phyloP scores from a whole-genome alignment of 1,140 invertebrate genomes.

The Drosophila miranda region DNA sequence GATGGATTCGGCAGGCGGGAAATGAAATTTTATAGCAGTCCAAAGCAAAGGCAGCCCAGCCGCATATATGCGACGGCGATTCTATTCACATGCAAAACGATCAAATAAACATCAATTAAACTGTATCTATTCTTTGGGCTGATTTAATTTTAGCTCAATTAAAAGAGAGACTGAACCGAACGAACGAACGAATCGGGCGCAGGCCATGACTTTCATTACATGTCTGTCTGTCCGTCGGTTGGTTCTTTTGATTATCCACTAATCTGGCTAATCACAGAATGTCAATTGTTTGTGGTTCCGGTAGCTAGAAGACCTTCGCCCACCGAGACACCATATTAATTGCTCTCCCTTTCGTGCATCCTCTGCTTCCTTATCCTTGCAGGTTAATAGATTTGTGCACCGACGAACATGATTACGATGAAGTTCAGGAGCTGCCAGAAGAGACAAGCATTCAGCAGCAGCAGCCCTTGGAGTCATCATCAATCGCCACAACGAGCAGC shows the following conservation, averaged over 20 bases:
- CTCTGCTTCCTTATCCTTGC: neutral
- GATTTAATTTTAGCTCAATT: conserved; percentile 79
- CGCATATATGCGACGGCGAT: conserved; percentile 17
- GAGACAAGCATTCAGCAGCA: conserved; percentile 61
- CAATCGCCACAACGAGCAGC: conserved; percentile 40
- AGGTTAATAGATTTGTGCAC: conserved; percentile 80
- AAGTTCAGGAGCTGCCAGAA: conserved; percentile 77
- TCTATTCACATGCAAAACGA: conserved; percentile 50
- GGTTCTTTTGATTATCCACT: conserved; percentile 39
- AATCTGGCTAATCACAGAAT: conserved; percentile 36
- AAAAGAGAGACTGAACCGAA: conserved; percentile 51
- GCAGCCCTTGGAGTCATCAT: conserved; percentile 52
- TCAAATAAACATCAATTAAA: conserved; percentile 63
- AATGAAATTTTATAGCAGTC: conserved; percentile 47
- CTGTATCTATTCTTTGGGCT: conserved; percentile 75
- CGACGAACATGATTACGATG: conserved; percentile 82
- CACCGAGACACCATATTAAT: no score
- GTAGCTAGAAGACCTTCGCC: neutral
- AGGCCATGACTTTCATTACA: conserved; percentile 60
- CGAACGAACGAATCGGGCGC: conserved; percentile 9
- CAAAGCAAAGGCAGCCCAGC: conserved; percentile 17
- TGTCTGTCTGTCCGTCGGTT: conserved; percentile 45
- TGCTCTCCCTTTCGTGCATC: no score
- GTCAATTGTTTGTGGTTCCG: conserved; percentile 3
- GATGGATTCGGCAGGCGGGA: conserved; percentile 42